Conservation (phyloP, 2,797 vertebrate genomes). For the Melanotaenia parkinsoni region DNA sequence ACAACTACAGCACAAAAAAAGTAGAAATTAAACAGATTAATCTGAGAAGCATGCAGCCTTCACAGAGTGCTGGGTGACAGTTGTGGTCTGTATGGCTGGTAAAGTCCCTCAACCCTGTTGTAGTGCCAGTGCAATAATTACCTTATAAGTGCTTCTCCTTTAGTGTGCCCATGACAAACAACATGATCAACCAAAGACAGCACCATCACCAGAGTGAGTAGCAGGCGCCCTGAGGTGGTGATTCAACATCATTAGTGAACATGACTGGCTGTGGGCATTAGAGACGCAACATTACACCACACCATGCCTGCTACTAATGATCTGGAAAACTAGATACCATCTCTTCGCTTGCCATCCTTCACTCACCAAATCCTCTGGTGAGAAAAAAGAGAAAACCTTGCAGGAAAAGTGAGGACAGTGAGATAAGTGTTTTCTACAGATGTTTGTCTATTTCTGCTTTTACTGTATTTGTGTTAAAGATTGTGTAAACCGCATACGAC, state of each 20-base stretch:
- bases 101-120: conserved; percentile 28
- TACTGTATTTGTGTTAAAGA: not conserved
- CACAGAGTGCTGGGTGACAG: conserved; percentile 2
- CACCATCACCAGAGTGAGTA: conserved; percentile 69
- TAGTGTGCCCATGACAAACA: conserved; percentile 79
- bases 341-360: conserved; percentile 75
- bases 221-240: conserved; percentile 70
- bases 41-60: conserved; percentile 12
- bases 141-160: conserved; percentile 68
- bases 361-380: conserved; percentile 55
- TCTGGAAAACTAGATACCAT: conserved; percentile 85
- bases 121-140: conserved; percentile 70
- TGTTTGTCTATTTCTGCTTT: conserved; percentile 2
- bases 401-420: conserved; percentile 17
- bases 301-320: conserved; percentile 80
- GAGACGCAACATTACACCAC: conserved; percentile 84
- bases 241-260: conserved; percentile 86
- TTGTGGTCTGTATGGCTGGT: conserved; percentile 17
- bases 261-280: conserved; percentile 84
- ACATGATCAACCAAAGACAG: conserved; percentile 63
- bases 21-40: conserved; percentile 14
- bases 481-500: conserved; percentile 3
- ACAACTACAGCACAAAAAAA: conserved; percentile 18
- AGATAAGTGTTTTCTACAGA: not conserved
- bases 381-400: conserved; percentile 23